Conservation (phyloP, 2,797 vertebrate species). For the Margarornis squamiger region DNA sequence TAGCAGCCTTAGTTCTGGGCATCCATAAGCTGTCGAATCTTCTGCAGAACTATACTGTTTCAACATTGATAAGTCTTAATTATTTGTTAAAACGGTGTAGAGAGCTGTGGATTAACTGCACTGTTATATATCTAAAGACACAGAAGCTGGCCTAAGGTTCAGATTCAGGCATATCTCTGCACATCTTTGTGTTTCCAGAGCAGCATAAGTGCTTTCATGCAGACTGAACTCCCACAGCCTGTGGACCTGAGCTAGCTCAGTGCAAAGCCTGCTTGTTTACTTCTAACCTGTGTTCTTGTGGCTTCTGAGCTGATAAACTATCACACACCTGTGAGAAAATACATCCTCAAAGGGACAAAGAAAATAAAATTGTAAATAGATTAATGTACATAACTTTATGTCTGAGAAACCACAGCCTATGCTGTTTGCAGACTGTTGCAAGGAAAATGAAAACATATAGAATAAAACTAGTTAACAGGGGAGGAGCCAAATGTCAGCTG, state of each 20-base stretch:
- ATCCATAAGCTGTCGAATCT: neutral
- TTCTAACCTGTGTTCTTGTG: neutral
- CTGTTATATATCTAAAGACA: neutral
- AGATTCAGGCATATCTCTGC: neutral
- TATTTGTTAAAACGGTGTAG: neutral
- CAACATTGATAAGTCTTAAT: neutral
- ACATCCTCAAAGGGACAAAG: neutral
- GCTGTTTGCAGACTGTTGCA: neutral
- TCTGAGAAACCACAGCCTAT: neutral
- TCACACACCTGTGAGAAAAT: neutral
- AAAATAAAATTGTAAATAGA: neutral
- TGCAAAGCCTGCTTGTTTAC: neutral
- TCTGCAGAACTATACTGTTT: neutral
- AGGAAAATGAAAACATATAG: neutral
- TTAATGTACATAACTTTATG: neutral
- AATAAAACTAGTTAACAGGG: neutral
- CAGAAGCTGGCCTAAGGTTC: neutral
- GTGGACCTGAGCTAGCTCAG: neutral
- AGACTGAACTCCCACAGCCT: neutral
- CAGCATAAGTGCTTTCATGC: fast-evolving
- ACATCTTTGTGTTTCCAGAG: neutral
- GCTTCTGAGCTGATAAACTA: neutral
- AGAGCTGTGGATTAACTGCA: neutral
- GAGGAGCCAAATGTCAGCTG: neutral
- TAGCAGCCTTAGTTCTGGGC: neutral